Conservation (phyloP, 2,113 vertebrate genomes). For the Ictalurus furcatus region DNA sequence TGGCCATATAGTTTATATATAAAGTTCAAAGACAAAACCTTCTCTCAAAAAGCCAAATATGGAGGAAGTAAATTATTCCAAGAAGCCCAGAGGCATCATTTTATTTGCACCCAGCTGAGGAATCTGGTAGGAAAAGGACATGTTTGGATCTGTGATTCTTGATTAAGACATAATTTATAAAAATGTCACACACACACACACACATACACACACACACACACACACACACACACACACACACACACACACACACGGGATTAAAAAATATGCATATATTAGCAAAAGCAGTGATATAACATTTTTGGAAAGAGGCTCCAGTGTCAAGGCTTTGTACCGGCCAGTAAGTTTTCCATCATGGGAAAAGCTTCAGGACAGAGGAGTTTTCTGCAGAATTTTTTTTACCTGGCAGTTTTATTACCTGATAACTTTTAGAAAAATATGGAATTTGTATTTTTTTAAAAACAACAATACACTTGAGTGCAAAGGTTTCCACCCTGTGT, state of each 20-base stretch:
- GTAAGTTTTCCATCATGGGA: not conserved
- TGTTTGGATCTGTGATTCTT: conserved; percentile 8
- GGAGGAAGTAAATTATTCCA: not conserved
- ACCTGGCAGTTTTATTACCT: not conserved
- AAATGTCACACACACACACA: not conserved
- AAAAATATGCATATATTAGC: not conserved
- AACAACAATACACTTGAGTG: not conserved
- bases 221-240: not conserved
- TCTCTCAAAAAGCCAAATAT: not conserved
- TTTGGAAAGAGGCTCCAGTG: not conserved
- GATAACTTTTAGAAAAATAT: not conserved
- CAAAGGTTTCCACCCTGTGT: not conserved
- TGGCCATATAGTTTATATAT: not conserved
- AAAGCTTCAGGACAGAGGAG: not conserved
- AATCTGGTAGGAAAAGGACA: not conserved
- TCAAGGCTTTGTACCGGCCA: not conserved
- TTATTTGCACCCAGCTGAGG: not conserved
- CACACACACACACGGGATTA: not conserved
- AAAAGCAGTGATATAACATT: not conserved
- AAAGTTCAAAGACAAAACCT: not conserved
- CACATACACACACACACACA: not conserved
- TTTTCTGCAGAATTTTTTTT: not conserved
- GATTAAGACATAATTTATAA: not conserved
- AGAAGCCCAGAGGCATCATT: conserved; percentile 3
- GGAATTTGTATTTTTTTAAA: not conserved